Evolutionary conservation across 2,888 invertebrate genomes (phyloP).

Genomic region (Aphodius granarius): DNA sequence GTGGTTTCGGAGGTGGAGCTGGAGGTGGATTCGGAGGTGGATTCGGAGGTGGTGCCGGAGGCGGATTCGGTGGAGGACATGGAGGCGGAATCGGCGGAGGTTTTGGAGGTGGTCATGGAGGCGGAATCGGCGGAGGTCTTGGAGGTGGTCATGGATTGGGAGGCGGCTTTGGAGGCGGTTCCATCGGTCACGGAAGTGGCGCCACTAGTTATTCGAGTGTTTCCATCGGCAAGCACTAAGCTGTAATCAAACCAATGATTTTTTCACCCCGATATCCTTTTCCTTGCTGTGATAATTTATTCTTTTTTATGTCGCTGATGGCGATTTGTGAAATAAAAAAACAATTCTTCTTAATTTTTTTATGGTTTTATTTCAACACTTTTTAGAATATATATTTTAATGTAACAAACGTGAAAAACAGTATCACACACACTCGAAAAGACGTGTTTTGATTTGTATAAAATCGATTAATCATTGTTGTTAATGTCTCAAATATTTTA

Average conservation of each 20-base stretch:
- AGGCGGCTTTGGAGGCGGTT: constrained; percentile 34
- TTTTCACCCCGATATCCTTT: constrained; percentile 28
- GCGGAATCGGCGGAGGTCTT: constrained; percentile 34
- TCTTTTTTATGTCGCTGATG: constrained; percentile 4
- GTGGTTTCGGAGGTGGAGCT: constrained; percentile 35
- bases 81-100: constrained; percentile 23
- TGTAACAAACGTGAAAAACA: constrained; percentile 19
- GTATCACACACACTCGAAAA: constrained; percentile 2
- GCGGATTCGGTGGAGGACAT: constrained; percentile 15
- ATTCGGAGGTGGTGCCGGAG: constrained; percentile 8
- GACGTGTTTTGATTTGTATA: background rate
- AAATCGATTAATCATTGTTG: background rate
- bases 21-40: constrained; percentile 17
- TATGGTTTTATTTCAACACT: background rate
- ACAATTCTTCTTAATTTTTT: background rate
- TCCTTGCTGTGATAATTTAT: constrained; percentile 34
- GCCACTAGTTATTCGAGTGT: constrained; percentile 43
- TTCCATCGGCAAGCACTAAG: constrained; percentile 38
- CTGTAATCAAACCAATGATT: constrained; percentile 16
- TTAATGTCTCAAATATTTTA: too few species aligned
- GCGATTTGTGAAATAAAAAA: background rate
- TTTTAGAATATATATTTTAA: background rate
- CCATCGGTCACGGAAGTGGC: constrained; percentile 33
- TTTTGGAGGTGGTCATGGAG: constrained; percentile 18
- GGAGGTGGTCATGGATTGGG: constrained; percentile 35